Percentiles rank a stretch among this genome's conserved stretches.
phyloP scores from a whole-genome alignment of 2,113 vertebrate species.

The Macrotus californicus region DNA sequence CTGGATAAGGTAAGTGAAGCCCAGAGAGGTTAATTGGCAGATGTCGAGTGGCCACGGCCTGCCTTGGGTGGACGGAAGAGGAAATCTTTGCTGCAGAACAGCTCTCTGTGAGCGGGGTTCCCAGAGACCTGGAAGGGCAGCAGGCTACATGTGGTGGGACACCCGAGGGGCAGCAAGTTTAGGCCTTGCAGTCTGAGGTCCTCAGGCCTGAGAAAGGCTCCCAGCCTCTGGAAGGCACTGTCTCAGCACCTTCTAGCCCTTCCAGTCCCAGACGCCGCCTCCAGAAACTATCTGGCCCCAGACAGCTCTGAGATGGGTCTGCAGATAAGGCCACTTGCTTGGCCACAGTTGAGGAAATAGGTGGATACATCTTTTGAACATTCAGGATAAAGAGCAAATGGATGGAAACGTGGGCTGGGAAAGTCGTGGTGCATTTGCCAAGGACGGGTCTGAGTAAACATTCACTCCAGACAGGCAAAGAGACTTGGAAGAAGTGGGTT shows the following conservation, averaged over 20 bases:
- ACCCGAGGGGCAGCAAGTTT: fast-evolving
- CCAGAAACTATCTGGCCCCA: background rate
- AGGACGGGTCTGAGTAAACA: background rate
- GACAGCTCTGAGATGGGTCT: background rate
- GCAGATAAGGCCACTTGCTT: background rate
- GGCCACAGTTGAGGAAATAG: background rate
- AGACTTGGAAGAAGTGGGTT: background rate
- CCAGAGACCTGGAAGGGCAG: background rate
- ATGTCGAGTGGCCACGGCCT: background rate
- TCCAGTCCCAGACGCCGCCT: background rate
- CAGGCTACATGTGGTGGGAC: background rate
- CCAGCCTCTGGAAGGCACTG: background rate
- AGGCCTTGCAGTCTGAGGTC: background rate
- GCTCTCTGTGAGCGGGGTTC: background rate
- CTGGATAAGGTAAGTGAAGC: background rate
- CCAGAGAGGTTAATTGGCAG: background rate
- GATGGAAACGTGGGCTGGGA: background rate
- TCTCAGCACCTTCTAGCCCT: background rate
- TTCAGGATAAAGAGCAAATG: background rate
- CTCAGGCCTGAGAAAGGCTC: background rate
- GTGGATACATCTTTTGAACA: fast-evolving
- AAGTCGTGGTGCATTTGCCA: background rate
- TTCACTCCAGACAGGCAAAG: background rate
- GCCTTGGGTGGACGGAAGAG: background rate
- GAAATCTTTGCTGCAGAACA: background rate